Conservation (phyloP, 2,888 invertebrate genomes). For the Rhagium mordax region DNA sequence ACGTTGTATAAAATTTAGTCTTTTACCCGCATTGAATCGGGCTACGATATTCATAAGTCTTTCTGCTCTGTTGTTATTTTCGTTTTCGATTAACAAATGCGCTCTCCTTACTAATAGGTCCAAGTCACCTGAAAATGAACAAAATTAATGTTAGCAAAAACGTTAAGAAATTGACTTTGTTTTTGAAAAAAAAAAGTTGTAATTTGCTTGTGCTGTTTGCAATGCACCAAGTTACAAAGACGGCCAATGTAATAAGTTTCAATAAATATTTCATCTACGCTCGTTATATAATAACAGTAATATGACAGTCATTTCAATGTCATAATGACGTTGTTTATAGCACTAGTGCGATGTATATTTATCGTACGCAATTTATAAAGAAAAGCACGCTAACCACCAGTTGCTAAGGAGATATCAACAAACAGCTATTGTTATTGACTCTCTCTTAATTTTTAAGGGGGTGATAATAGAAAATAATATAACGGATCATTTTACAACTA, state of each 20-base stretch:
- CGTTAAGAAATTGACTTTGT: neutral
- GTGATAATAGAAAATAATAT: neutral
- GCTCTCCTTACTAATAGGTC: slow-evolving; percentile 37
- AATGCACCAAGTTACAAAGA: neutral
- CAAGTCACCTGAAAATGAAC: slow-evolving; percentile 31
- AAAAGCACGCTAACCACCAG: no score
- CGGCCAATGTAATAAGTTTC: neutral
- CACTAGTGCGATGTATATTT: no score
- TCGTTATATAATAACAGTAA: no score
- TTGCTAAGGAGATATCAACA: no score
- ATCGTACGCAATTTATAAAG: no score
- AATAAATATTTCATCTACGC: neutral
- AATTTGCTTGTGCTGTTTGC: no score
- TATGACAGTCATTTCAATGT: no score
- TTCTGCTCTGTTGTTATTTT: slow-evolving; percentile 46
- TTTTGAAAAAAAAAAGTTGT: no score
- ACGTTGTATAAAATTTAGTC: slow-evolving; percentile 45
- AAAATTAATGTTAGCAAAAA: neutral
- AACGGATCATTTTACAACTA: no score
- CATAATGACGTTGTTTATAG: no score
- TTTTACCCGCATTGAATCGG: slow-evolving; percentile 45
- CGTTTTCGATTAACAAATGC: slow-evolving; percentile 41
- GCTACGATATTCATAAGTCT: slow-evolving; percentile 44
- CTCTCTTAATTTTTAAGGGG: neutral
- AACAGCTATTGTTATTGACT: no score